phyloP scores from a whole-genome alignment of 2,797 vertebrate genomes.

The Gastrophryne carolinensis region DNA sequence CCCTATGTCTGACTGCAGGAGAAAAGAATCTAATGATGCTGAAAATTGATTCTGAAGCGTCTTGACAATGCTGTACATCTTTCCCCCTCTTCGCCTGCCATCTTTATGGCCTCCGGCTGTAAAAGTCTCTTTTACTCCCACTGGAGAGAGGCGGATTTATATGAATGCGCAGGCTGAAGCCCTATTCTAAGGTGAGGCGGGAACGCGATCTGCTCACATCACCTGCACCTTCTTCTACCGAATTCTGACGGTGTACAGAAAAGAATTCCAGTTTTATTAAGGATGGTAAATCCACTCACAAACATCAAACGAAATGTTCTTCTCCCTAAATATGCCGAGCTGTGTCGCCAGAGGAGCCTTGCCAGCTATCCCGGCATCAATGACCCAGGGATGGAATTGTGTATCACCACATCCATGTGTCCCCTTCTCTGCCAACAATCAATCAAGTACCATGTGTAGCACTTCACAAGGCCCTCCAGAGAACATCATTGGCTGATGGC shows the following conservation, averaged over 20 bases:
- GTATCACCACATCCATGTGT: too few species aligned
- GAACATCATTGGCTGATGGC: too few species aligned
- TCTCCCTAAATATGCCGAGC: too few species aligned
- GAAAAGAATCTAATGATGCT: constrained; percentile 55
- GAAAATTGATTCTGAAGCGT: constrained; percentile 56
- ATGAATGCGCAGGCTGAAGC: constrained; percentile 20
- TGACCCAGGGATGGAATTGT: too few species aligned
- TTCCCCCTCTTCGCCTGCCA: constrained; percentile 45
- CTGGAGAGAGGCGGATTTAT: constrained; percentile 51
- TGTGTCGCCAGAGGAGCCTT: too few species aligned
- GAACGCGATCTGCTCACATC: constrained; percentile 1
- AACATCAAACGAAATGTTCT: too few species aligned
- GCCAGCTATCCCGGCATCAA: too few species aligned
- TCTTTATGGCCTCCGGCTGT: constrained; percentile 51
- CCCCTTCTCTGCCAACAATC: too few species aligned
- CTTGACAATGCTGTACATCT: constrained; percentile 55
- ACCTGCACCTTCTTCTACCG: not conserved
- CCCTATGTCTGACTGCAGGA: constrained; percentile 48
- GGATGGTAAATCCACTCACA: too few species aligned
- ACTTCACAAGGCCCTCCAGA: too few species aligned
- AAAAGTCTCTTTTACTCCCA: constrained; percentile 53
- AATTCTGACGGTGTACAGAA: not conserved
- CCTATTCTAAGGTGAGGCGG: constrained; percentile 20
- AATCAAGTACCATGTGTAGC: too few species aligned
- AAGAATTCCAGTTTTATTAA: too few species aligned